Conservation (phyloP, 2,797 vertebrate genomes). For the Huso huso region DNA sequence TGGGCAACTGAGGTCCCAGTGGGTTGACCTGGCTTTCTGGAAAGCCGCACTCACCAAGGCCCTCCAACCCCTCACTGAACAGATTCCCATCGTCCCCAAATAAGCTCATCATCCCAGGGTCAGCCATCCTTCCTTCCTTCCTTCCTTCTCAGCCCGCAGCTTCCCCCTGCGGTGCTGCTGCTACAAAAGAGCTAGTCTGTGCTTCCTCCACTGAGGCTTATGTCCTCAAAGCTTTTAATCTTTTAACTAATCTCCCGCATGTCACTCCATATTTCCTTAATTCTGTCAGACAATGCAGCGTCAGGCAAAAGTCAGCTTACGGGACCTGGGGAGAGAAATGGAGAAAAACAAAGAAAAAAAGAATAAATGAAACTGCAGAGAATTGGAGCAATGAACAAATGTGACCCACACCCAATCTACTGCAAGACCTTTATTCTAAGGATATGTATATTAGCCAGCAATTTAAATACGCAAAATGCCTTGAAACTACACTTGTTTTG, state of each 20-base stretch:
- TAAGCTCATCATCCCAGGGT: constrained; percentile 97
- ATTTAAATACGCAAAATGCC: too few relatives aligned
- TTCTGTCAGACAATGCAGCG: constrained; percentile 72
- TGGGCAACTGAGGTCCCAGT: constrained; percentile 80
- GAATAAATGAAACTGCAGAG: too few relatives aligned
- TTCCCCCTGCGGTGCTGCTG: constrained; percentile 44
- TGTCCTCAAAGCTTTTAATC: constrained; percentile 82
- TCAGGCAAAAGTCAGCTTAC: constrained; percentile 70
- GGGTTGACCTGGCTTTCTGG: constrained; percentile 83
- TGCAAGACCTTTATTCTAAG: too few relatives aligned
- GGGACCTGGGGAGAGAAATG: constrained; percentile 54
- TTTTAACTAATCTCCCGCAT: constrained; percentile 85
- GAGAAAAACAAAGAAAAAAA: constrained; percentile 26
- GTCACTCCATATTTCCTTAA: constrained; percentile 92
- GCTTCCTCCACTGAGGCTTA: constrained; percentile 68
- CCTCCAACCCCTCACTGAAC: constrained; percentile 91
- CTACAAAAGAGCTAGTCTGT: constrained; percentile 60
- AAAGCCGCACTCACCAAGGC: constrained; percentile 88
- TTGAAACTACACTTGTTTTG: constrained; percentile 12
- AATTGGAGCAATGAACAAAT: too few relatives aligned
- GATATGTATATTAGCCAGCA: too few relatives aligned
- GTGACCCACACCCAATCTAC: too few relatives aligned
- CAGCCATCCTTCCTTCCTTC: constrained; percentile 72
- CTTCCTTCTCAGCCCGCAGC: constrained; percentile 25
- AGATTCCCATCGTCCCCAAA: constrained; percentile 94